Conservation (phyloP, 2,888 invertebrate genomes). For the Lasioglossum marginatum region DNA sequence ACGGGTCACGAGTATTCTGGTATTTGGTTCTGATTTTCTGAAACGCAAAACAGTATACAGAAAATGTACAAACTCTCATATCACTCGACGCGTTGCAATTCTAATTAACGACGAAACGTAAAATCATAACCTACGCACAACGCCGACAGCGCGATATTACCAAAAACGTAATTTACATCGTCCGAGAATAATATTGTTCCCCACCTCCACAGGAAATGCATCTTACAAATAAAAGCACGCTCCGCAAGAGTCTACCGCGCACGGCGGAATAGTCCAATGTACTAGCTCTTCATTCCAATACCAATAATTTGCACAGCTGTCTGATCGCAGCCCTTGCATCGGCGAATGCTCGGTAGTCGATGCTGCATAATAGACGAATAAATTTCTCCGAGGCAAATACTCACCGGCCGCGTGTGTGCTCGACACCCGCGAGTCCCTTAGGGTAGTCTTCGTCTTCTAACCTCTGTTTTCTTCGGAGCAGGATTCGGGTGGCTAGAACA, state of each 20-base stretch:
- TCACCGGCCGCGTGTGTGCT: not conserved
- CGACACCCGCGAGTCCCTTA: conserved; percentile 12
- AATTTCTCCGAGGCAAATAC: not conserved
- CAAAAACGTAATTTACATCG: not conserved
- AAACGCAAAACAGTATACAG: not conserved
- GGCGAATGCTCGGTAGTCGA: not conserved
- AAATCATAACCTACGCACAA: not conserved
- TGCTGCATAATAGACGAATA: not conserved
- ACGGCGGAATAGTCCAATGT: not conserved
- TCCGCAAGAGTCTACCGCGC: not conserved
- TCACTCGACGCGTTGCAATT: not conserved
- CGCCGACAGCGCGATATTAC: not conserved
- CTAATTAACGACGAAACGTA: not conserved
- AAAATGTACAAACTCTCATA: too few species aligned
- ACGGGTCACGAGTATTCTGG: not conserved
- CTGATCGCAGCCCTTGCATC: not conserved
- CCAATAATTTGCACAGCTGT: not conserved
- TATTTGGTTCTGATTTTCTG: not conserved
- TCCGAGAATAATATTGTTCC: not conserved
- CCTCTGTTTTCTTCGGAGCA: not conserved
- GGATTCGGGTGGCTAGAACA: conserved; percentile 42
- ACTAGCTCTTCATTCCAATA: not conserved
- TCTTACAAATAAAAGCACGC: not conserved
- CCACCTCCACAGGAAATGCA: not conserved
- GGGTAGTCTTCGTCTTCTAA: not conserved